Conservation (phyloP, 2,797 vertebrate species). For the Malurus leucopterus region DNA sequence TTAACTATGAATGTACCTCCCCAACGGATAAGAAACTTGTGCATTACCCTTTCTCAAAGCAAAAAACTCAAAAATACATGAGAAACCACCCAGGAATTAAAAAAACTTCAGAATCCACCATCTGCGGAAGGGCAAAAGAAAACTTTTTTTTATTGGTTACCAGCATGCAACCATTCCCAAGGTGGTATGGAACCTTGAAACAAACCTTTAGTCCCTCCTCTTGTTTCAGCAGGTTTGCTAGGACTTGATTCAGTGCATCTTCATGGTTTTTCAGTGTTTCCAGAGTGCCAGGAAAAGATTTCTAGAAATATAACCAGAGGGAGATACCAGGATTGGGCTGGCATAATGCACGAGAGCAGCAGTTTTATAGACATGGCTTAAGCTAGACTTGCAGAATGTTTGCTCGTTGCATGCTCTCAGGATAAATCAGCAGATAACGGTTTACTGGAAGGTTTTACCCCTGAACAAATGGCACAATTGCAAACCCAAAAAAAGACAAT, state of each 20-base stretch:
- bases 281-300: not conserved
- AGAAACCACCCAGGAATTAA: not conserved
- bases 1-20: not conserved
- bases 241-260: not conserved
- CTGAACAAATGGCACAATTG: not conserved
- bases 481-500: not conserved
- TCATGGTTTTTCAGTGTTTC: rapidly evolving
- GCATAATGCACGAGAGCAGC: not conserved
- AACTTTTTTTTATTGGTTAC: not conserved
- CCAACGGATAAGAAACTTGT: not conserved
- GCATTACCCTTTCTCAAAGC: not conserved
- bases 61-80: not conserved
- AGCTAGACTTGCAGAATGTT: not conserved
- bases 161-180: not conserved
- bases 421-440: not conserved
- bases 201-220: slow-evolving; percentile 6
- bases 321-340: not conserved
- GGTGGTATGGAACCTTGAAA: not conserved
- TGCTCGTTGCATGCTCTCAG: not conserved
- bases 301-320: not conserved
- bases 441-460: not conserved
- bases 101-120: not conserved
- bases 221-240: not conserved
- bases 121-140: not conserved
- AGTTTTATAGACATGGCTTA: not conserved